Percentiles rank a stretch among this genome's conserved stretches.
phyloP scores from a whole-genome alignment of 1,140 invertebrate species.

The Drosophila paulistorum region DNA sequence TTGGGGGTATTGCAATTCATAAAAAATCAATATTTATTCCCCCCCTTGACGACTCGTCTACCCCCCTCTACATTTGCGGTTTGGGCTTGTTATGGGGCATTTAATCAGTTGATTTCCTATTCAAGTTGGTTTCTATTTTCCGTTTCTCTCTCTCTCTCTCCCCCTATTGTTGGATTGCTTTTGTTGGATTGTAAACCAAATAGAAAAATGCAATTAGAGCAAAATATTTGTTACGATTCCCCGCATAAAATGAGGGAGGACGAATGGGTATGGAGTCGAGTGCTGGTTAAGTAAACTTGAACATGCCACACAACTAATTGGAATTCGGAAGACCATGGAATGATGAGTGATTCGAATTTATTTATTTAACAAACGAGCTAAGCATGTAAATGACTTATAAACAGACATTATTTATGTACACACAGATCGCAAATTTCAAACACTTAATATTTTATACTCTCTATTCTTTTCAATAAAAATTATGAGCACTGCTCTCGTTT shows the following conservation, averaged over 20 bases:
- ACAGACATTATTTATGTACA: background rate
- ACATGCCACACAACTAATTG: slow-evolving; percentile 26
- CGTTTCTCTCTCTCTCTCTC: slow-evolving; percentile 20
- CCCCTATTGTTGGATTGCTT: background rate
- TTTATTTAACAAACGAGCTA: slow-evolving; percentile 6
- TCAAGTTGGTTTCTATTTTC: slow-evolving; percentile 46
- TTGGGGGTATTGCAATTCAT: slow-evolving; percentile 63
- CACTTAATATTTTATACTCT: too few relatives aligned
- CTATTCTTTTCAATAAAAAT: too few relatives aligned
- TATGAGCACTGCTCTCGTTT: too few relatives aligned
- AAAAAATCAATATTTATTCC: slow-evolving; percentile 81
- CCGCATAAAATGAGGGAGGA: background rate
- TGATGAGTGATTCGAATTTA: slow-evolving; percentile 13
- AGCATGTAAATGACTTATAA: slow-evolving; percentile 5
- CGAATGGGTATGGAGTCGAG: background rate
- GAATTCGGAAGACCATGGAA: slow-evolving; percentile 9
- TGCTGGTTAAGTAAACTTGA: slow-evolving; percentile 20
- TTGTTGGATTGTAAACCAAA: slow-evolving; percentile 39
- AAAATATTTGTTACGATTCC: slow-evolving; percentile 23
- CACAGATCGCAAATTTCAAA: background rate
- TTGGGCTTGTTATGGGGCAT: slow-evolving; percentile 70
- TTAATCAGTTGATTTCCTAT: slow-evolving; percentile 81
- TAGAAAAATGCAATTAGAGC: slow-evolving; percentile 69
- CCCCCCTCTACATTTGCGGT: slow-evolving; percentile 36
- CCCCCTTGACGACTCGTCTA: background rate